These are phyloP conservation scores for Homarus gammarus DNA, from an alignment of 2,888 invertebrate genomes.

Conservation along the genomic window DNA sequence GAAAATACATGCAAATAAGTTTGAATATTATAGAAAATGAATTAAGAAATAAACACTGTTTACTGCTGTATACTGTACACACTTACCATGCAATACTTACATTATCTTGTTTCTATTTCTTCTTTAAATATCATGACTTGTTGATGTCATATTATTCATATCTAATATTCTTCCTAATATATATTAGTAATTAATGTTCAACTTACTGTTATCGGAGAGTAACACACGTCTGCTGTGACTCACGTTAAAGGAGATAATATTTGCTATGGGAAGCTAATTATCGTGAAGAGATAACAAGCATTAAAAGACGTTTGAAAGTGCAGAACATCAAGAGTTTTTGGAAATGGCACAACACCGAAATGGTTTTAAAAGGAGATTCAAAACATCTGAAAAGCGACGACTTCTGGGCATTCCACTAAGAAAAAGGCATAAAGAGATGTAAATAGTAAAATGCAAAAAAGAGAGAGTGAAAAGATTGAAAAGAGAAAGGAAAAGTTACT, in stretches of 20 bases:
- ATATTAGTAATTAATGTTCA: slow-evolving; percentile 58
- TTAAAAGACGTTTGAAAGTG: slow-evolving; percentile 54
- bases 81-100: slow-evolving; percentile 74
- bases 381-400: slow-evolving; percentile 64
- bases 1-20: slow-evolving; percentile 47
- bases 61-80: slow-evolving; percentile 55
- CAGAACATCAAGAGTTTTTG: slow-evolving; percentile 63
- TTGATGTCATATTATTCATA: slow-evolving; percentile 8
- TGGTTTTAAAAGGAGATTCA: slow-evolving; percentile 45
- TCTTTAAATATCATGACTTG: slow-evolving; percentile 8
- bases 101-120: not conserved
- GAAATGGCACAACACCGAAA: slow-evolving; percentile 66
- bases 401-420: slow-evolving; percentile 64
- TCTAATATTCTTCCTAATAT: slow-evolving; percentile 27
- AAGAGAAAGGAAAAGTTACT: slow-evolving; percentile 59
- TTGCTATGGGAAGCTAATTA: slow-evolving; percentile 53
- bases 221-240: slow-evolving; percentile 10
- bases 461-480: slow-evolving; percentile 49
- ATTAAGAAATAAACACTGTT: slow-evolving; percentile 40
- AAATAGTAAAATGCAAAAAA: slow-evolving; percentile 64
- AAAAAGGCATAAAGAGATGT: slow-evolving; percentile 55
- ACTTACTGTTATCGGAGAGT: slow-evolving; percentile 44
- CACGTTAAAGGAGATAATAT: slow-evolving; percentile 36
- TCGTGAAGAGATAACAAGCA: slow-evolving; percentile 66
- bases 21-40: slow-evolving; percentile 44